These are phyloP conservation scores for Lottia gigantea DNA, from an alignment of 2,888 invertebrate genomes.

Conservation along the genomic window DNA sequence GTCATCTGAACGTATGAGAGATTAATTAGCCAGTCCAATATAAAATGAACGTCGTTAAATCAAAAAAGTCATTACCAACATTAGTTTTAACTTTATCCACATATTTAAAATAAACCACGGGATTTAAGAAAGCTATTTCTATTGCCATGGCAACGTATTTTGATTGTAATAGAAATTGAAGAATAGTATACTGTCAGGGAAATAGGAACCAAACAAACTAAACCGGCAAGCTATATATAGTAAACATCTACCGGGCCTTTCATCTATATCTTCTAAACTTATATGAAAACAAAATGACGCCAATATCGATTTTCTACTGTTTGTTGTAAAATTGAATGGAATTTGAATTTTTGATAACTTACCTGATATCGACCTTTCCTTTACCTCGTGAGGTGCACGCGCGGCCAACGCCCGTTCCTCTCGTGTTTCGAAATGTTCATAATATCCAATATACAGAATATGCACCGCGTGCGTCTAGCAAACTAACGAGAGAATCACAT, in stretches of 20 bases:
- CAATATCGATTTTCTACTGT: too few relatives aligned
- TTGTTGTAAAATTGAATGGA: too few relatives aligned
- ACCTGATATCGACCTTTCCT: background rate
- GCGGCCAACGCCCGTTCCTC: constrained; percentile 8
- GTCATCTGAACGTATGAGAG: background rate
- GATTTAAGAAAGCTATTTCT: background rate
- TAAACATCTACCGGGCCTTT: background rate
- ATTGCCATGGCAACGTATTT: background rate
- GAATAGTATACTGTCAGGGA: background rate
- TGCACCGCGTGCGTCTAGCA: background rate
- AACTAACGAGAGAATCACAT: background rate
- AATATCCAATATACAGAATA: background rate
- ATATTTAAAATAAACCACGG: too few relatives aligned
- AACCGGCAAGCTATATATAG: constrained; percentile 10
- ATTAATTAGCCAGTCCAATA: background rate
- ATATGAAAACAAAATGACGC: too few relatives aligned
- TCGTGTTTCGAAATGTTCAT: constrained; percentile 6
- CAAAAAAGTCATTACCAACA: too few relatives aligned
- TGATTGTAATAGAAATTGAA: too few relatives aligned
- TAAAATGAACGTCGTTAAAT: too few relatives aligned
- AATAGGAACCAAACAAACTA: background rate
- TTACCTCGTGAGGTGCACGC: constrained; percentile 6
- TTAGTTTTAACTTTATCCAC: too few relatives aligned
- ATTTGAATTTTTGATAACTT: background rate
- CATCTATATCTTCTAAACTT: too few relatives aligned